Base-by-base conservation (phyloP, 2,888 invertebrate genomes). In the Druceiella hillmani region DNA sequence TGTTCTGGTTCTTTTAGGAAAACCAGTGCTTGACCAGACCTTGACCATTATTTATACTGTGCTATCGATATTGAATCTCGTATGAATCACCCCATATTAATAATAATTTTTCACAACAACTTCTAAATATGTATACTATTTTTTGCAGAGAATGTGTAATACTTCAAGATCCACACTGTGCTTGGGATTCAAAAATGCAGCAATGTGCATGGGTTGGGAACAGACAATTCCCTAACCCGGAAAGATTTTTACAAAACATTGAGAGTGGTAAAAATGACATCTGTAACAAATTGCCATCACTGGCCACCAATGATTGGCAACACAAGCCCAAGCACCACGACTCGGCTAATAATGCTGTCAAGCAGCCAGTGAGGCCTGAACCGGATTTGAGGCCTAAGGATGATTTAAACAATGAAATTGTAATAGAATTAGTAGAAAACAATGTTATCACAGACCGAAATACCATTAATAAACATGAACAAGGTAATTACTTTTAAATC, bases 111-210 rank as follows among this genome's bases (percentile, higher is more conserved):
- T 12, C 6, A 22, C 14, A n/a, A 17, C 10, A 3, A 32, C 4
- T 4, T 9, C 41, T 40, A 17, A 11, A 29, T 17, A 34, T 32
- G 44, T 25, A n/a, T n/a, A n/a, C n/a, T n/a, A 55, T 58, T 26
- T 63, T 63, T 64, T 87, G 69, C 68, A 81, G 85, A 46, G 82
- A 85, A 50, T 99, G 98, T 62, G 82, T 98, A 3, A 80, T 81
- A 17, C 72, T 95, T 41, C 92, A 94, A 70, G 98, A 99, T 70
- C 98, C 98, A 0, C 93, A 97, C 61, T 99, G 98, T 64, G 93
- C 93, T 12, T 99, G 97, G 97, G 88, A 92, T 59, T 78, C 81
- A 4, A 77, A 75, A 45, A 72, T 74, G 47, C 77, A 75, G 51
- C 73, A 76, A 51, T 79, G 79, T 55, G 61, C 68, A 47, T 71